Percentiles rank a stretch among this genome's conserved stretches.
Evolutionary conservation across 2,113 vertebrate genomes (phyloP).

Genomic region (Ceyx melanurus): DNA sequence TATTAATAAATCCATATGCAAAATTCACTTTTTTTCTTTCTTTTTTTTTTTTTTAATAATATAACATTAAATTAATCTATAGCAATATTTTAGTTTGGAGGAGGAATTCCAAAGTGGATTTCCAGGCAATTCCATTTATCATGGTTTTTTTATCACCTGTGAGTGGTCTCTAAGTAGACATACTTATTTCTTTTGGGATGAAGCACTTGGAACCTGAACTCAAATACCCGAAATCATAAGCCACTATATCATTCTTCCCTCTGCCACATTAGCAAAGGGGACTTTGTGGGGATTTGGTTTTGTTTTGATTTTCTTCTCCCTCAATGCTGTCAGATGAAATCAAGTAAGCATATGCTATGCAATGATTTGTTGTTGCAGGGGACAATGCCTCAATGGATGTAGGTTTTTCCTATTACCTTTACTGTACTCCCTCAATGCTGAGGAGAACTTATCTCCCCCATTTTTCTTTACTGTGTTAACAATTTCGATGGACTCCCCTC

Average conservation of each 20-base stretch:
- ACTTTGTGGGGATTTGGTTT: accelerated
- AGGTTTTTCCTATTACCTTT: neutral
- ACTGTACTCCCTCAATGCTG: neutral
- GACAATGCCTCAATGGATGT: accelerated
- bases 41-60: neutral
- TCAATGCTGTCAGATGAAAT: neutral
- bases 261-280: neutral
- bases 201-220: neutral
- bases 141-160: neutral
- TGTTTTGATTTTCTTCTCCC: neutral
- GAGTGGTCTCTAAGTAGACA: neutral
- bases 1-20: neutral
- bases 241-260: neutral
- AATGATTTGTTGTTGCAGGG: neutral
- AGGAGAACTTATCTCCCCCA: accelerated
- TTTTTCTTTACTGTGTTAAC: neutral
- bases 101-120: neutral
- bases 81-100: neutral
- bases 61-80: neutral
- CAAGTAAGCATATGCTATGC: neutral
- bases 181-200: neutral
- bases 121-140: neutral
- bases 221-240: neutral
- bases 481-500: neutral
- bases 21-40: neutral